phyloP scores from a whole-genome alignment of 2,888 invertebrate species.

The Mythimna vitellina region DNA sequence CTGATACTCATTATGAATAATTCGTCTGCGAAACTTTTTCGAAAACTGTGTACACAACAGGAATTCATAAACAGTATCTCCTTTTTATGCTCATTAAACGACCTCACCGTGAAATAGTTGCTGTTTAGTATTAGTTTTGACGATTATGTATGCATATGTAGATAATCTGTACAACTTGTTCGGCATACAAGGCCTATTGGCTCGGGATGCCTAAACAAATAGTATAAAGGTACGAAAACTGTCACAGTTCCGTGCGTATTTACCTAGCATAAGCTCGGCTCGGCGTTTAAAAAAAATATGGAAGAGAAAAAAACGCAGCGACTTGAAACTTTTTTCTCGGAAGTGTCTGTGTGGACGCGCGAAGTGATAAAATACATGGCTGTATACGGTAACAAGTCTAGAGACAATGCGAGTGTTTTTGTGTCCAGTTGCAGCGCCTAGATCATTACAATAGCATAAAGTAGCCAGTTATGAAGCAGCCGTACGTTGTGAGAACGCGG shows the following conservation, averaged over 20 bases:
- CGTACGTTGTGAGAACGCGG: slow-evolving; percentile 80
- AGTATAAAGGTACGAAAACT: slow-evolving; percentile 66
- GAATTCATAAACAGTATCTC: slow-evolving; percentile 83
- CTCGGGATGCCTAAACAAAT: slow-evolving; percentile 62
- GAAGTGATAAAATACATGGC: slow-evolving; percentile 81
- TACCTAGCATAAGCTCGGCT: slow-evolving; percentile 63
- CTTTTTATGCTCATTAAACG: slow-evolving; percentile 76
- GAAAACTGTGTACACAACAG: slow-evolving; percentile 85
- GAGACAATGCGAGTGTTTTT: slow-evolving; percentile 87
- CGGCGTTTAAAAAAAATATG: slow-evolving; percentile 59
- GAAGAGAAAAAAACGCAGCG: slow-evolving; percentile 55
- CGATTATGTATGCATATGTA: slow-evolving; percentile 61
- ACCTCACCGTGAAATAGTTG: slow-evolving; percentile 71
- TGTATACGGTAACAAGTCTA: slow-evolving; percentile 81
- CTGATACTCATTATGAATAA: slow-evolving; percentile 86
- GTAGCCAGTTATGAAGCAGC: slow-evolving; percentile 87
- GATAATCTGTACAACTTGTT: slow-evolving; percentile 54
- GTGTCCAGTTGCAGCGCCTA: slow-evolving; percentile 82
- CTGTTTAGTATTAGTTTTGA: slow-evolving; percentile 69
- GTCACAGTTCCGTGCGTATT: slow-evolving; percentile 67
- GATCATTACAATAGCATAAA: slow-evolving; percentile 89
- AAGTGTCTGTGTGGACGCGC: slow-evolving; percentile 76
- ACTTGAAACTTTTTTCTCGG: slow-evolving; percentile 75
- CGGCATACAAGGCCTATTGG: slow-evolving; percentile 46
- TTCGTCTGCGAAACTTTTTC: slow-evolving; percentile 84